Conservation (phyloP, 1,140 invertebrate species). For the Bradysia coprophila region DNA sequence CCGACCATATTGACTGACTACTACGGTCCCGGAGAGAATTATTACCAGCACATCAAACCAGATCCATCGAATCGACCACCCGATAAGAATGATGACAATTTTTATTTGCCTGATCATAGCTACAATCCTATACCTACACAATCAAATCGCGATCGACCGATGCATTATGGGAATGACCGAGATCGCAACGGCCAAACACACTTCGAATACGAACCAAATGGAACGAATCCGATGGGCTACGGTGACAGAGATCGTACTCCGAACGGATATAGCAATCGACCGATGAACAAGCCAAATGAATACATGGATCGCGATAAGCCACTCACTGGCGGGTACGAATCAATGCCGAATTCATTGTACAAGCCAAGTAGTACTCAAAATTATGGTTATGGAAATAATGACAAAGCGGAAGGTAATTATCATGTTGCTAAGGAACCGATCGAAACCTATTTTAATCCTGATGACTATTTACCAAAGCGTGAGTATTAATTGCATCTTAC, state of each 20-base stretch:
- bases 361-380: no score
- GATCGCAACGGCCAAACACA: slow-evolving; percentile 4
- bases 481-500: neutral
- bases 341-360: no score
- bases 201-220: slow-evolving; percentile 6
- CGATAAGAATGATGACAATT: slow-evolving; percentile 19
- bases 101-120: no score
- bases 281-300: no score
- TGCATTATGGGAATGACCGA: slow-evolving; percentile 2
- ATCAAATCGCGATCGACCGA: slow-evolving; percentile 19
- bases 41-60: slow-evolving; percentile 4
- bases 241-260: no score
- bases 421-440: neutral
- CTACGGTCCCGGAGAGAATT: slow-evolving; percentile 6
- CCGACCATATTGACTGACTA: slow-evolving; percentile 14
- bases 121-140: no score
- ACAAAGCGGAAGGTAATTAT: neutral
- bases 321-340: no score
- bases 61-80: slow-evolving; percentile 14
- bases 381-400: neutral
- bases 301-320: no score
- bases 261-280: no score
- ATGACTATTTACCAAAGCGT: slow-evolving; percentile 12
- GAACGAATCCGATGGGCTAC: no score
- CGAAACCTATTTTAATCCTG: slow-evolving; percentile 21